Percentiles rank a stretch among this genome's conserved stretches.
Evolutionary conservation across 2,113 vertebrate species (phyloP).

Genomic region (Ailuropoda melanoleuca): DNA sequence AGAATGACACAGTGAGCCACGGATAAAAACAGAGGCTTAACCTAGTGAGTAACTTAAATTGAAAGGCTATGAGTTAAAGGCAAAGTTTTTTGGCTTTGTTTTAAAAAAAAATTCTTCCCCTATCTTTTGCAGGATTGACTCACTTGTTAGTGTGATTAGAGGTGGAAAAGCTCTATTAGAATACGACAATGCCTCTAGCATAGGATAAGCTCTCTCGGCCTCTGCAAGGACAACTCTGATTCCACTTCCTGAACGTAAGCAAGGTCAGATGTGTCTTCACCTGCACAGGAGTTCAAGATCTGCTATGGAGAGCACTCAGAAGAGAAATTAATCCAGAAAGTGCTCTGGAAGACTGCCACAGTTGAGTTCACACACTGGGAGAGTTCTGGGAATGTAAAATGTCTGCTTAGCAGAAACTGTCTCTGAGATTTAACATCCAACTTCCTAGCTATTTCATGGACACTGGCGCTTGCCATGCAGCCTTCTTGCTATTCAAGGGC

Average conservation of each 20-base stretch:
- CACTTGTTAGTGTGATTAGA: not conserved
- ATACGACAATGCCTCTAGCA: slow-evolving; percentile 5
- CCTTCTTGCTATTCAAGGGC: not conserved
- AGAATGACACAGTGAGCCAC: slow-evolving; percentile 65
- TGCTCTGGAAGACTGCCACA: not conserved
- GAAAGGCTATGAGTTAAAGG: not conserved
- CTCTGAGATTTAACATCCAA: not conserved
- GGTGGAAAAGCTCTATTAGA: not conserved
- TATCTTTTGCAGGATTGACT: slow-evolving; percentile 45
- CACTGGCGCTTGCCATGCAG: not conserved
- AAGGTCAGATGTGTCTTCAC: not conserved
- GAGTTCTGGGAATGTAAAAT: not conserved
- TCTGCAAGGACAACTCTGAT: not conserved
- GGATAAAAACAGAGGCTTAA: slow-evolving; percentile 38
- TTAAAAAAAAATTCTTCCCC: slow-evolving; percentile 18
- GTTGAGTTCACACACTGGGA: not conserved
- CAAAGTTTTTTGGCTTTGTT: not conserved
- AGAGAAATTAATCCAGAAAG: not conserved
- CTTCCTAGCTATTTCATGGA: not conserved
- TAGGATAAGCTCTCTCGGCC: slow-evolving; percentile 9
- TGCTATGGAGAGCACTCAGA: not conserved
- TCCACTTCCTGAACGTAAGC: not conserved
- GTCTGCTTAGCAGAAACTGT: not conserved
- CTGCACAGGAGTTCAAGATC: not conserved
- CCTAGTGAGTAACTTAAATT: slow-evolving; percentile 60